Conservation (phyloP, 2,797 vertebrate genomes). For the Neostethus bicornis region DNA sequence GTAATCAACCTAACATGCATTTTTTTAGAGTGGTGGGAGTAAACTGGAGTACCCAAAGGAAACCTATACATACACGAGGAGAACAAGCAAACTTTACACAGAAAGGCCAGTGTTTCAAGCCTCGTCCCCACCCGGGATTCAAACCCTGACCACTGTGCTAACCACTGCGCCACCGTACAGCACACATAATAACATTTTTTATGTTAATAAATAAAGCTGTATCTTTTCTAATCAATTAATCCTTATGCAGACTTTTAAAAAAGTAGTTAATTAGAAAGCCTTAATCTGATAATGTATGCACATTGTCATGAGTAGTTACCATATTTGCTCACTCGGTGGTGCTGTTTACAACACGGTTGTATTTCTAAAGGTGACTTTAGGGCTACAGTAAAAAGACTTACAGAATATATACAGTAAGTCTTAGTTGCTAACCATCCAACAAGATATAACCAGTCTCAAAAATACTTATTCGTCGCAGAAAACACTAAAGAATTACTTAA, state of each 20-base stretch:
- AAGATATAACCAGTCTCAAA: constrained; percentile 6
- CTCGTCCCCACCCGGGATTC: too few relatives aligned
- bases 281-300: neutral
- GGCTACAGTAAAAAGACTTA: constrained; percentile 18
- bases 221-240: neutral
- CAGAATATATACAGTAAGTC: constrained; percentile 22
- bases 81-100: too few relatives aligned
- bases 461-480: constrained; percentile 5
- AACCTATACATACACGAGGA: too few relatives aligned
- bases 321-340: constrained; percentile 75
- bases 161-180: too few relatives aligned
- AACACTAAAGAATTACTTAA: constrained; percentile 13
- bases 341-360: constrained; percentile 63
- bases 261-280: neutral
- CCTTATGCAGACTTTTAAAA: neutral
- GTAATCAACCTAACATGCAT: too few relatives aligned
- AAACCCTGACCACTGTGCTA: too few relatives aligned
- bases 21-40: too few relatives aligned
- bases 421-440: constrained; percentile 14
- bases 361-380: constrained; percentile 22
- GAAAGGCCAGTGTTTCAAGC: too few relatives aligned
- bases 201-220: neutral
- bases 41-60: too few relatives aligned
- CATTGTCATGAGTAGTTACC: constrained; percentile 1
- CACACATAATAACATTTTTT: neutral